Evolutionary conservation across 2,113 vertebrate genomes (phyloP).

Genomic region (Podarcis cretensis): DNA sequence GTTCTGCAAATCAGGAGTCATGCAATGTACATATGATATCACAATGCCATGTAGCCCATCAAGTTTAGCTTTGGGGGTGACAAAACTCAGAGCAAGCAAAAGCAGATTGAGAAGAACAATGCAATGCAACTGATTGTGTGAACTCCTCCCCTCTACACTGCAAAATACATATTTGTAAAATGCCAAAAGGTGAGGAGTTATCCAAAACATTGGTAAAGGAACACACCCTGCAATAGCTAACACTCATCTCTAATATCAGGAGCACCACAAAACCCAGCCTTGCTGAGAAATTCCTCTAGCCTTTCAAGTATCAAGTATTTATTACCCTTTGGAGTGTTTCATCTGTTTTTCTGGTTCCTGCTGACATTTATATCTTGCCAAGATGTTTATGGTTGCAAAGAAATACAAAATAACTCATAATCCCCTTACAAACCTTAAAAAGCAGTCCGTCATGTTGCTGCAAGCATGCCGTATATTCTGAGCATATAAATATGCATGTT

Average conservation of each 20-base stretch:
- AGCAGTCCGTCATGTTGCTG: neutral
- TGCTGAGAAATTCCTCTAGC: conserved; percentile 36
- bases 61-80: neutral
- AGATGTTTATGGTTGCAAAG: conserved; percentile 55
- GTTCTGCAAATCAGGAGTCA: neutral
- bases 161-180: neutral
- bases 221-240: neutral
- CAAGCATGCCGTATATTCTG: neutral
- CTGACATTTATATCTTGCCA: conserved; percentile 52
- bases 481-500: neutral
- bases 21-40: neutral
- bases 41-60: neutral
- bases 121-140: neutral
- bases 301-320: conserved; percentile 49
- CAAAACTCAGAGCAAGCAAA: neutral
- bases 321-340: conserved; percentile 51
- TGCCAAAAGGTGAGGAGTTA: neutral
- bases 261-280: conserved; percentile 20
- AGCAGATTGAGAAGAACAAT: neutral
- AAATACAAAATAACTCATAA: conserved; percentile 20
- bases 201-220: neutral
- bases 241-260: conserved; percentile 20
- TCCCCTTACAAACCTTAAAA: conserved; percentile 31
- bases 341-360: conserved; percentile 48
- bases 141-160: neutral